These are phyloP conservation scores for Netelia fuscicornis DNA, from an alignment of 2,888 invertebrate genomes.

Conservation along the genomic window DNA sequence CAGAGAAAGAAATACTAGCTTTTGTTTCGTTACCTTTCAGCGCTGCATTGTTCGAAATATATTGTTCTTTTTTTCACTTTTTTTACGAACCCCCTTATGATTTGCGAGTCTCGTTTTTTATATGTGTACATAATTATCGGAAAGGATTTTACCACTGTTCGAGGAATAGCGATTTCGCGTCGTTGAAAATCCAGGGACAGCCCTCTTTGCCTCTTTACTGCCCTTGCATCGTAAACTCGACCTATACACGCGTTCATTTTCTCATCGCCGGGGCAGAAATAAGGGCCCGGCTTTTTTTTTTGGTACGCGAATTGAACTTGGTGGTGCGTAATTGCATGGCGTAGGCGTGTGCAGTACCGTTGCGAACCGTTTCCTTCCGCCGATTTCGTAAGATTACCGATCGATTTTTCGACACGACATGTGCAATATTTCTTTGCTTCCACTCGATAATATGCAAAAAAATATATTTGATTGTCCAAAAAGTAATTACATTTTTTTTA, in stretches of 20 bases:
- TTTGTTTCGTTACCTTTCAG: neutral
- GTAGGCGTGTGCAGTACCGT: constrained; percentile 71
- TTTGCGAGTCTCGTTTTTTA: constrained; percentile 43
- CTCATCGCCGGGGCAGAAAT: constrained; percentile 23
- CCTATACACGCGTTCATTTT: constrained; percentile 43
- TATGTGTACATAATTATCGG: constrained; percentile 54
- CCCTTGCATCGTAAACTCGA: constrained; percentile 50
- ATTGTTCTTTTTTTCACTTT: constrained; percentile 4
- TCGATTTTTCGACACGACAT: constrained; percentile 44
- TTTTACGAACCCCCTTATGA: constrained; percentile 28
- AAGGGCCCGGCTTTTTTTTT: constrained; percentile 17
- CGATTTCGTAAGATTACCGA: constrained; percentile 69
- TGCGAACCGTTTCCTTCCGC: constrained; percentile 74
- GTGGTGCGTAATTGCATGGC: constrained; percentile 72
- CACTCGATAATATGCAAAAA: neutral
- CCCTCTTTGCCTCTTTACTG: neutral
- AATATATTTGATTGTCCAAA: neutral
- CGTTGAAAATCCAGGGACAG: constrained; percentile 10
- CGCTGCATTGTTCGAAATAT: neutral
- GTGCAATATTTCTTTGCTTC: neutral
- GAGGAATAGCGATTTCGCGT: constrained; percentile 41
- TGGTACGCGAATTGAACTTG: constrained; percentile 12
- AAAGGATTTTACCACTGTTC: constrained; percentile 59
- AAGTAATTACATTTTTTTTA: neutral
- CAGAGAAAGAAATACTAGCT: neutral